Base-by-base conservation (phyloP, 2,797 vertebrate species). In the Tragopan temminckii region DNA sequence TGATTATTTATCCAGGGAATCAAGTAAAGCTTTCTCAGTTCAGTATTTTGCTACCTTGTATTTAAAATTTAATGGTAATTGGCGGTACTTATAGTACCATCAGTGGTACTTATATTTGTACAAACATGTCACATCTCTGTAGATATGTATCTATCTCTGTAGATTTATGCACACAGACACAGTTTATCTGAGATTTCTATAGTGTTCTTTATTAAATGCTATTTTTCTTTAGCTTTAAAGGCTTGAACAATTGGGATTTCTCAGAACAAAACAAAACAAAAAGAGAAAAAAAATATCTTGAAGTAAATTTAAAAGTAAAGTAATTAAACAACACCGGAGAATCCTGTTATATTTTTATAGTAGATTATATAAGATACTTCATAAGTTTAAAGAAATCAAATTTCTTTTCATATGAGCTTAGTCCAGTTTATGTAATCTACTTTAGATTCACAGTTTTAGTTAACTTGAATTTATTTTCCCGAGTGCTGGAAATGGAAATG, bases 61-160 rank as follows among this genome's bases (percentile, higher is more conserved):
- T 71, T 93, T 76, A 55, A 91, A 79, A 80, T 83, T 88, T 95
- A 69, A 87, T 63, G 5, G 7, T 36, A 63, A 63, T 4, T n/a
- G n/a, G n/a, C n/a, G n/a, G n/a, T n/a, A n/a, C n/a, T n/a, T n/a
- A n/a, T n/a, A n/a, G n/a, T n/a, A n/a, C n/a, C n/a, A n/a, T n/a
- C n/a, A n/a, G n/a, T n/a, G n/a, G 57, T 42, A 20, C 3, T 50
- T 70, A 29, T 63, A 80, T 87, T 75, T 71, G 68, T 72, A 59
- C 7, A 88, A 52, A 52, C 17, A 52, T 52, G 29, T 80, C n/a
- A 40, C 36, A 33, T 7, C 45, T 64, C 16, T 64, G 31, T n/a
- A 35, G 14, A n/a, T 62, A 58, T 29, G 11, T 52, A 13, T 2
- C 1, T 45, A 25, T 43, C 29, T 80, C 17, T 70, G 7, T 55